phyloP scores from a whole-genome alignment of 2,113 vertebrate genomes.

The Cynoglossus semilaevis region DNA sequence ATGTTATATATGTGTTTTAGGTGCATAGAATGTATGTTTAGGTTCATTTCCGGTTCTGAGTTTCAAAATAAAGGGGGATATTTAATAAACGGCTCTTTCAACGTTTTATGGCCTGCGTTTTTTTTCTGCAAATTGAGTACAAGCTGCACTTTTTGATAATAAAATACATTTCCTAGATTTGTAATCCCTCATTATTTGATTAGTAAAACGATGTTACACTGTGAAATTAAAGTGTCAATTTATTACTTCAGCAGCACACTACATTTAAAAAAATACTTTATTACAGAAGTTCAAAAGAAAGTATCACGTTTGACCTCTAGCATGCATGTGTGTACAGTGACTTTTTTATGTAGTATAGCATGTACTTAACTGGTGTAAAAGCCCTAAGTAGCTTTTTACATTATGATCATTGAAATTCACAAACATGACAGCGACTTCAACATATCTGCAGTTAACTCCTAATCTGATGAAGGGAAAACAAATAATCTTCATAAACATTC shows the following conservation, averaged over 20 bases:
- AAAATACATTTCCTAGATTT: too few relatives aligned
- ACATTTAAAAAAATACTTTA: conserved; percentile 50
- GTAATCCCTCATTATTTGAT: too few relatives aligned
- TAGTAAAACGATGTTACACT: neutral
- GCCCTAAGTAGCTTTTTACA: conserved; percentile 37
- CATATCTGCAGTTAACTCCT: neutral
- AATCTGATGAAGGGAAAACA: conserved; percentile 9
- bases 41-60: too few relatives aligned
- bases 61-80: too few relatives aligned
- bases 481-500: conserved; percentile 21
- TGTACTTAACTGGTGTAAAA: conserved; percentile 20
- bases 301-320: conserved; percentile 42
- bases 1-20: too few relatives aligned
- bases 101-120: too few relatives aligned
- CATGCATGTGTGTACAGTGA: conserved; percentile 62
- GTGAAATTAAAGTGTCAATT: neutral
- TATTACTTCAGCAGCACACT: neutral
- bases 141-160: too few relatives aligned
- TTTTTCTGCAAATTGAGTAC: too few relatives aligned
- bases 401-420: conserved; percentile 35
- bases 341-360: conserved; percentile 27
- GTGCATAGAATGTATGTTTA: too few relatives aligned
- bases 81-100: too few relatives aligned
- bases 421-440: conserved; percentile 22
- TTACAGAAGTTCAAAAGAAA: conserved; percentile 5